Evolutionary conservation across 2,888 invertebrate genomes (phyloP), one percentile per base, ranked within the genome.

Genomic region (Protonemura montana): DNA sequence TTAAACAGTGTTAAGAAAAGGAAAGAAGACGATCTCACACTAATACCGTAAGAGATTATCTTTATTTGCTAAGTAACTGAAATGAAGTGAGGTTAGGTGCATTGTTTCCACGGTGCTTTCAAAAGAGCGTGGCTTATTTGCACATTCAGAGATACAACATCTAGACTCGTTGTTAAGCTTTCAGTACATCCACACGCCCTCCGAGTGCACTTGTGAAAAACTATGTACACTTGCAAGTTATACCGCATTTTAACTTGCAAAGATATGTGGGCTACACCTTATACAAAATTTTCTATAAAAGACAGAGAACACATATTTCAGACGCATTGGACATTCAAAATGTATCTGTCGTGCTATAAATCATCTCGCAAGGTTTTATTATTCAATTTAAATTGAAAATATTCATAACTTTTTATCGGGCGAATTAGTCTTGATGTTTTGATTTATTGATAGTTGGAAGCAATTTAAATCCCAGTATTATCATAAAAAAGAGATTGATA

Each of bases 321-420:
- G 59, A 10, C 59, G 21, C 35, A 13, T 16, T 21, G 59, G 59
- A 59, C 59, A 21, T 21, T 10, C 21, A 59, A 21, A 59, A 59
- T 59, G 7, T 59, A 59, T 59, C 16, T 59, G 59, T 59, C 59
- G 59, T 59, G 7, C 59, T 59, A 59, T 59, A 59, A 59, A 59
- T 59, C 59, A 59, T 21, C 3, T 59, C 21, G 16, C 2, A 21
- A 59, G 7, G 13, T 59, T 59, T 59, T 59, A 59, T 59, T 59
- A 59, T 59, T 59, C 59, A 59, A 59, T 59, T 59, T 10, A 21
- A 59, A 59, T 59, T 59, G 59, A 21, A 59, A 59, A 59, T 59
- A 59, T 59, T 59, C 59, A 59, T 59, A 59, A 59, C 59, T 59
- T 59, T 59, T 59, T 59, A 59, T 59, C 59, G 59, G 59, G 59